Evolutionary conservation across 2,888 invertebrate genomes (phyloP).

Genomic region (Drosophila meridiana): DNA sequence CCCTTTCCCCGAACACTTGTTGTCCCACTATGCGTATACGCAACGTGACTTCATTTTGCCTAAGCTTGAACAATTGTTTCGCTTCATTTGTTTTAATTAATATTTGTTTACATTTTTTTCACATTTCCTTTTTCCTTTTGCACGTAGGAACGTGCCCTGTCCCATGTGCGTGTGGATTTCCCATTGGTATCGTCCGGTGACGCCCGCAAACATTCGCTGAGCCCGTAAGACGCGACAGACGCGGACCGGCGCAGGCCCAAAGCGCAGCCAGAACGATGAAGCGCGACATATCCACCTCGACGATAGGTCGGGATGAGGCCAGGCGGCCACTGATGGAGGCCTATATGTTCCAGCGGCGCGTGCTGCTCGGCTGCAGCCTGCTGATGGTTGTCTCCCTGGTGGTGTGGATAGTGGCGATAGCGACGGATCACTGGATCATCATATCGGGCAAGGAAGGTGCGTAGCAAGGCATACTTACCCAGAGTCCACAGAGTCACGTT

Average conservation of each 20-base stretch:
- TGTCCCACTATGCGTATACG: conserved; percentile 43
- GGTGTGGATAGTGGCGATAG: conserved; percentile 90
- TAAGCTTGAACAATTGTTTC: conserved; percentile 16
- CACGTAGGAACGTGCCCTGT: conserved; percentile 64
- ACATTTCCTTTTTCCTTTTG: neutral
- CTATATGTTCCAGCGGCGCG: conserved; percentile 89
- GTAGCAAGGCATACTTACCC: neutral
- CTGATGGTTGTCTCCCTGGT: conserved; percentile 89
- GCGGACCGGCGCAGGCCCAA: neutral
- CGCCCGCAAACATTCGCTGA: conserved; percentile 37
- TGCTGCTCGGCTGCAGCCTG: conserved; percentile 90
- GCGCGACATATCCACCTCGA: conserved; percentile 87
- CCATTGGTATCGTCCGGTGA: conserved; percentile 65
- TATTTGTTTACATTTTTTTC: neutral
- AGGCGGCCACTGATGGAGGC: conserved; percentile 87
- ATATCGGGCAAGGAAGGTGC: conserved; percentile 85
- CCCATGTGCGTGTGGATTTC: conserved; percentile 77
- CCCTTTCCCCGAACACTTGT: neutral
- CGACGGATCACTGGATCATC: conserved; percentile 91
- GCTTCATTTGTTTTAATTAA: conserved; percentile 3
- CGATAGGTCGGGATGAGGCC: conserved; percentile 87
- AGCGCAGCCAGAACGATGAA: conserved; percentile 74
- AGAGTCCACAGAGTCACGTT: neutral
- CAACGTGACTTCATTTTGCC: conserved; percentile 44
- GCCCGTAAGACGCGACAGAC: conserved; percentile 27